Evolutionary conservation across 2,888 invertebrate genomes (phyloP).

Genomic region (Acleris emargana): DNA sequence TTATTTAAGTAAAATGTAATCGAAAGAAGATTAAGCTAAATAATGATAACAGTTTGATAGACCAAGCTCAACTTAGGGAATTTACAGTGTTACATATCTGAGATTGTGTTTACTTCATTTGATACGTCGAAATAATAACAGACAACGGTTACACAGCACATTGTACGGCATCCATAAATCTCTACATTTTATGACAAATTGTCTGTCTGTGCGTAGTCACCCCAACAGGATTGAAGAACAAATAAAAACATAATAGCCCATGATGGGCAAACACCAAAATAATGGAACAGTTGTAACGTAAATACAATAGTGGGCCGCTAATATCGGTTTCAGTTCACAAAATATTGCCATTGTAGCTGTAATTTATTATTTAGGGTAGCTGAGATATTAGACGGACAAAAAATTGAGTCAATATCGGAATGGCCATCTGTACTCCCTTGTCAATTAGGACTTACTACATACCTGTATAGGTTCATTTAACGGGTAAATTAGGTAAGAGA

Average conservation of each 20-base stretch:
- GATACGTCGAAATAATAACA: slow-evolving; percentile 71
- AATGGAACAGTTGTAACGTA: slow-evolving; percentile 70
- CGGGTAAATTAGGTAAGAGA: background rate
- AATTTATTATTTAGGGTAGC: slow-evolving; percentile 67
- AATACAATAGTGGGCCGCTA: slow-evolving; percentile 67
- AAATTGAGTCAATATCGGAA: slow-evolving; percentile 29
- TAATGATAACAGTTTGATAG: no score
- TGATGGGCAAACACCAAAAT: slow-evolving; percentile 71
- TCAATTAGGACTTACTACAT: background rate
- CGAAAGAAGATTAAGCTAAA: no score
- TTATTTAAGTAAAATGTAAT: no score
- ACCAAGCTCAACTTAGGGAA: background rate
- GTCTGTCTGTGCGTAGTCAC: slow-evolving; percentile 69
- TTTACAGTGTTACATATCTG: background rate
- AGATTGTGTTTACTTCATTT: slow-evolving; percentile 76
- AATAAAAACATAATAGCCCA: slow-evolving; percentile 73
- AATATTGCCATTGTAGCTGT: slow-evolving; percentile 63
- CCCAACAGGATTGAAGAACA: slow-evolving; percentile 74
- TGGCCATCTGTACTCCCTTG: background rate
- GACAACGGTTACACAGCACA: slow-evolving; percentile 76
- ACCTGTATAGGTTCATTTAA: background rate
- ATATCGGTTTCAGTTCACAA: slow-evolving; percentile 69
- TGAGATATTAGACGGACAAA: slow-evolving; percentile 32
- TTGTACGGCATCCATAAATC: slow-evolving; percentile 74
- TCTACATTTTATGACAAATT: slow-evolving; percentile 84